Conservation (phyloP, 1,140 invertebrate species). For the Ceratina australensis region DNA sequence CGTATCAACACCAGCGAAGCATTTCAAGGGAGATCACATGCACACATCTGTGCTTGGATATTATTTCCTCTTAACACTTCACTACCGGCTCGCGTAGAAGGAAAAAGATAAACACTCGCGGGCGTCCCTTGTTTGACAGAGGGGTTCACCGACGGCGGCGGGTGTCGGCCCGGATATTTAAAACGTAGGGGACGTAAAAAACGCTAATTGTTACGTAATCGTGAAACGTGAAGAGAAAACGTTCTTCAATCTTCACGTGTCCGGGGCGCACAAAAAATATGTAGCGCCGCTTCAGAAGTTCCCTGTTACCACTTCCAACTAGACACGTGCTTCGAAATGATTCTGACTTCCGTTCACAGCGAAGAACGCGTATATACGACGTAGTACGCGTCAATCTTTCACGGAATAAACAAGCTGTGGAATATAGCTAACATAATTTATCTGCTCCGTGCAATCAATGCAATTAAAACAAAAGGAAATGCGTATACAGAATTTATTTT, state of each 20-base stretch:
- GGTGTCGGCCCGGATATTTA: conserved; percentile 12
- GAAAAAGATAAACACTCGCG: conserved; percentile 24
- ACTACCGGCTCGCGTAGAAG: not conserved
- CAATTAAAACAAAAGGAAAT: too few relatives aligned
- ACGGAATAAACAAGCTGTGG: too few relatives aligned
- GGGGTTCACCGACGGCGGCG: not conserved
- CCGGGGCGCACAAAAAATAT: not conserved
- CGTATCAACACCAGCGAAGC: not conserved
- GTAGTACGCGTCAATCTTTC: too few relatives aligned
- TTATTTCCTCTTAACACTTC: conserved; percentile 21
- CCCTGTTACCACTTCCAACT: too few relatives aligned
- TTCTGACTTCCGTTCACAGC: not conserved
- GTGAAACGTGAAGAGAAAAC: not conserved
- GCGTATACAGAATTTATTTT: too few relatives aligned
- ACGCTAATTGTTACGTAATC: conserved; percentile 14
- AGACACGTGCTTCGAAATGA: not conserved
- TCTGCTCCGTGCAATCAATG: too few relatives aligned
- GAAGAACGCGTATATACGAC: too few relatives aligned
- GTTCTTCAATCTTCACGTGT: not conserved
- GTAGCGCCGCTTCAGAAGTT: not conserved
- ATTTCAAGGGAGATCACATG: conserved; percentile 10
- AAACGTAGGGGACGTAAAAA: conserved; percentile 5
- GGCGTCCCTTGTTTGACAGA: conserved; percentile 2
- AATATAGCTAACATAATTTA: too few relatives aligned
- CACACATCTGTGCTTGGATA: not conserved